These are phyloP conservation scores for Neosilurus mollespiculum DNA, from an alignment of 2,797 vertebrate genomes.

Conservation along the genomic window DNA sequence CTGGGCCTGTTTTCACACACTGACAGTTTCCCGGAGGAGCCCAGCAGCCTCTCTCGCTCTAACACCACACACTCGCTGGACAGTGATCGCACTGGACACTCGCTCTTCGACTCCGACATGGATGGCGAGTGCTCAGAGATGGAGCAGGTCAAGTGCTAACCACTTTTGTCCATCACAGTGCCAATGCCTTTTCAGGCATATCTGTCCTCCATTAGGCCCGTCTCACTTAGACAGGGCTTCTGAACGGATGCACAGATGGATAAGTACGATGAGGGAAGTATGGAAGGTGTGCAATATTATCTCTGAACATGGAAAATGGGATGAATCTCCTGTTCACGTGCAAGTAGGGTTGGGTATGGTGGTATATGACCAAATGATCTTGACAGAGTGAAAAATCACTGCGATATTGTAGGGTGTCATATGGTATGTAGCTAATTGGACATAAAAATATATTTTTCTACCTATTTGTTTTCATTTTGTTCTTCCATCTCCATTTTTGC, in stretches of 20 bases:
- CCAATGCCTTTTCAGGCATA: conserved; percentile 11
- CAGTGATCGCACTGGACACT: conserved; percentile 92
- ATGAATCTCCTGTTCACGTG: background rate
- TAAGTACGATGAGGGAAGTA: background rate
- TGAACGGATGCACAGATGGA: background rate
- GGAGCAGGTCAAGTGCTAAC: conserved; percentile 84
- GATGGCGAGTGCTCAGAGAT: conserved; percentile 92
- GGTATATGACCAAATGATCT: background rate
- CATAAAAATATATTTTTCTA: conserved; percentile 7
- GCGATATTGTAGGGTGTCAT: background rate
- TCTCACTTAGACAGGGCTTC: background rate
- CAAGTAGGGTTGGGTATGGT: conserved; percentile 21
- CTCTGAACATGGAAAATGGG: background rate
- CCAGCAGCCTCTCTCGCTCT: conserved; percentile 75
- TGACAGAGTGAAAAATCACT: background rate
- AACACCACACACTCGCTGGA: conserved; percentile 82
- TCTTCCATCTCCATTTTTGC: too few relatives aligned
- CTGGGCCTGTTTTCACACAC: conserved; percentile 92
- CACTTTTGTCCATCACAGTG: background rate
- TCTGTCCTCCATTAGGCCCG: background rate
- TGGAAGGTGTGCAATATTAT: conserved; percentile 9
- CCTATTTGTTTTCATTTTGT: background rate
- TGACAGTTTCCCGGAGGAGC: conserved; percentile 86
- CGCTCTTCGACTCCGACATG: conserved; percentile 95
- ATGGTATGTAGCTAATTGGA: background rate